Evolutionary conservation across 2,797 vertebrate genomes (phyloP), one percentile per base, ranked within the genome.

Genomic region (Argyrosomus regius): DNA sequence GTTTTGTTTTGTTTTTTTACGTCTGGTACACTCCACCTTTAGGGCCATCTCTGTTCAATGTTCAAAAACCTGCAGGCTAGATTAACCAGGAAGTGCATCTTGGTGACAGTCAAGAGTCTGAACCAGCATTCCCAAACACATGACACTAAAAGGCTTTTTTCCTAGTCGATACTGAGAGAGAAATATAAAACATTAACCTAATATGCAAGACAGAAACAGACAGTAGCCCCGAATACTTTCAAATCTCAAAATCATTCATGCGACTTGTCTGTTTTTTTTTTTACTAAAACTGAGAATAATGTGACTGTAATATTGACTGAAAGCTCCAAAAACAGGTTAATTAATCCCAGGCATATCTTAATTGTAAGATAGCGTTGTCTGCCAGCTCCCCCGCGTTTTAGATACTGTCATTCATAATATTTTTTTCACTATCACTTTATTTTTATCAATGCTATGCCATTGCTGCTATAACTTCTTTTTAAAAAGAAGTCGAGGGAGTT

Each of bases 381-480:
- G 41, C 62, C 63, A 17, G 24, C 35, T 39, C n/a, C 39, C 45
- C 6, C 11, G 13, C 12, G 5, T 28, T 69, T 80, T 52, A 62
- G 46, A 71, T 39, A 45, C 18, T 4, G 3, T 76, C 28, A 60
- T 18, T 68, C 48, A 56, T 43, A 26, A 26, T 31, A 64, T 53
- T 64, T 41, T 62, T 68, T 49, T 63, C 16, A 24, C 28, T 26
- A 0, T 35, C 28, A 41, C 48, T 35, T 59, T 41, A n/a, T 46
- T 52, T 39, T 56, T 68, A 48, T 79, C 13, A 39, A 14, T 53
- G 8, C 75, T 60, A 16, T 48, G 58, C 39, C 73, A 20, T 71
- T 77, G 80, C 80, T 84, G 88, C 85, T 80, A 59, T 20, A 20
- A 52, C 52, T 39, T 72, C 45, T 58, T 49, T 46, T 43, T 48